Conservation (phyloP, 2,113 vertebrate species). For the Oncorhynchus keta region DNA sequence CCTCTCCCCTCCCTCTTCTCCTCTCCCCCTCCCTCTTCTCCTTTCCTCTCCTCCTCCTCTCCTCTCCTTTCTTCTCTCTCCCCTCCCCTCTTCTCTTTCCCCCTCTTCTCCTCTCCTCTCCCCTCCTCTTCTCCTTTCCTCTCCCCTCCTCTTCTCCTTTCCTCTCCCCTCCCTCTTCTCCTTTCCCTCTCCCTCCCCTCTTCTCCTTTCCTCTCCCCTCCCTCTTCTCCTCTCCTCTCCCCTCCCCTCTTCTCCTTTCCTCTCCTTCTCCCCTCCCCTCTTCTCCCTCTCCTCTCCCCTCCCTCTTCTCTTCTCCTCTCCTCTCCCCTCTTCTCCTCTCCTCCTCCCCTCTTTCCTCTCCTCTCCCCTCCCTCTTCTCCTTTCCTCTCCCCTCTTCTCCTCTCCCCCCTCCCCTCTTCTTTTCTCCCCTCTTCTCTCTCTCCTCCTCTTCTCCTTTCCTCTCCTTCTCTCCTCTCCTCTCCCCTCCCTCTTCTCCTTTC, state of each 20-base stretch:
- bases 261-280: too few relatives aligned
- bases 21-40: constrained; percentile 30
- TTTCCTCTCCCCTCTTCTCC: not conserved
- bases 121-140: not conserved
- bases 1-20: too few relatives aligned
- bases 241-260: not conserved
- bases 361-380: not conserved
- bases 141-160: not conserved
- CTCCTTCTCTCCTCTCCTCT: not conserved
- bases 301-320: not conserved
- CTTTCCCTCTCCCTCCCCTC: not conserved
- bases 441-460: not conserved
- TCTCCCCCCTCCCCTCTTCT: too few relatives aligned
- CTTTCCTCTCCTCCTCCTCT: not conserved
- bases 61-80: not conserved
- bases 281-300: constrained; percentile 32
- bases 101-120: not conserved
- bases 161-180: not conserved
- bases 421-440: too few relatives aligned
- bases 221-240: not conserved
- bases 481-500: not conserved
- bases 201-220: not conserved
- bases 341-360: not conserved
- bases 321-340: not conserved
- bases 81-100: not conserved